Evolutionary conservation across 2,888 invertebrate species (phyloP).

Genomic region (Trimorus sp.): DNA sequence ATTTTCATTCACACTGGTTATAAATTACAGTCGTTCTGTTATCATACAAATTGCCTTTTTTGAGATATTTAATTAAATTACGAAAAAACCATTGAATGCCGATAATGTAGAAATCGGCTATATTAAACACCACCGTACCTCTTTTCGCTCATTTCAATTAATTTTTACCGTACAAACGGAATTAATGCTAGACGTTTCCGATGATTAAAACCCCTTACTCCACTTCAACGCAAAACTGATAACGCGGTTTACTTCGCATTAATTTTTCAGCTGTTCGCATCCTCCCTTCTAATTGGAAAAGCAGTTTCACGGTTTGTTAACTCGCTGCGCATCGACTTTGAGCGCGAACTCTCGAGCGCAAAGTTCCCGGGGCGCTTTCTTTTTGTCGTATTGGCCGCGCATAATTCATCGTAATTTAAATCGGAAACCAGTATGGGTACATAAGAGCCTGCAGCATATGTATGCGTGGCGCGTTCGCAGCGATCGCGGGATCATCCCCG

Average conservation of each 20-base stretch:
- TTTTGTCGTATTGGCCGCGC: constrained; percentile 22
- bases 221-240: neutral
- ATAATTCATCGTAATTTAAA: constrained; percentile 56
- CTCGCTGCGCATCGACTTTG: constrained; percentile 25
- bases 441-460: constrained; percentile 42
- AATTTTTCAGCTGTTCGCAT: constrained; percentile 20
- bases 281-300: constrained; percentile 35
- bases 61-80: too few relatives aligned
- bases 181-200: constrained; percentile 9
- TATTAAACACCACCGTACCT: too few relatives aligned
- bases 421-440: constrained; percentile 42
- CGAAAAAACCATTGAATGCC: too few relatives aligned
- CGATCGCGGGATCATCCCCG: constrained; percentile 57
- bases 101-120: too few relatives aligned
- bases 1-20: too few relatives aligned
- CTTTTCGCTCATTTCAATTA: constrained; percentile 30
- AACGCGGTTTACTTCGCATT: constrained; percentile 11
- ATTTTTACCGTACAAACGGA: constrained; percentile 2
- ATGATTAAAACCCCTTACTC: neutral
- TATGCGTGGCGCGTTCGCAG: constrained; percentile 51
- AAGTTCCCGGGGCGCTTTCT: constrained; percentile 23
- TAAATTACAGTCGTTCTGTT: too few relatives aligned
- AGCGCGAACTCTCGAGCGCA: constrained; percentile 18
- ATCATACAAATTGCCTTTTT: too few relatives aligned
- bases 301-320: constrained; percentile 32